phyloP scores from a whole-genome alignment of 1,140 invertebrate species.

The Psix sp. region DNA sequence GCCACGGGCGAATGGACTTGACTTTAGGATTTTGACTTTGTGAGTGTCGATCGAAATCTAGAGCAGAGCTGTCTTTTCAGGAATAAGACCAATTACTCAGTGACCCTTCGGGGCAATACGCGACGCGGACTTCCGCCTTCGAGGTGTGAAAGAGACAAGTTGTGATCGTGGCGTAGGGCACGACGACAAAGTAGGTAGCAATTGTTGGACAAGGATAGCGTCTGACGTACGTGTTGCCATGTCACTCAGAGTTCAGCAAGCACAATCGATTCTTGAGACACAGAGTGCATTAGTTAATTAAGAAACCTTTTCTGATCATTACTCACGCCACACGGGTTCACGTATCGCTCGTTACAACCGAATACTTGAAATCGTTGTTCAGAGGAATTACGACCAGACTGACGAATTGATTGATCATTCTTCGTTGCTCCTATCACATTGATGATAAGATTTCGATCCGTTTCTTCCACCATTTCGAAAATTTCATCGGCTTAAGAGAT shows the following conservation, averaged over 20 bases:
- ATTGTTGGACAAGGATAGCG: conserved; percentile 37
- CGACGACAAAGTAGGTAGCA: conserved; percentile 34
- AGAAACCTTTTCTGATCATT: conserved; percentile 63
- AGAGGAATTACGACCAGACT: conserved; percentile 9
- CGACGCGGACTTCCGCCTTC: conserved; percentile 59
- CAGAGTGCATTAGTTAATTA: conserved; percentile 70
- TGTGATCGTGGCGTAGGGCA: conserved; percentile 59
- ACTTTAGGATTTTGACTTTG: conserved; percentile 64
- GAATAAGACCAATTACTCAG: conserved; percentile 76
- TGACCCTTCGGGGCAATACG: conserved; percentile 71
- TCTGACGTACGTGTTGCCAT: conserved; percentile 39
- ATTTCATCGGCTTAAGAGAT: background rate
- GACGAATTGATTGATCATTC: conserved; percentile 35
- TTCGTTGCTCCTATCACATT: conserved; percentile 9
- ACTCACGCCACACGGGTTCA: conserved; percentile 24
- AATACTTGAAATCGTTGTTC: conserved; percentile 37
- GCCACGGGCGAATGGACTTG: conserved; percentile 60
- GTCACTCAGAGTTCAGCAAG: conserved; percentile 46
- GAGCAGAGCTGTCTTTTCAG: conserved; percentile 70
- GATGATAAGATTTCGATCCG: conserved; percentile 17
- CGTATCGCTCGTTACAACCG: conserved; percentile 22
- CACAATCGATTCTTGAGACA: conserved; percentile 45
- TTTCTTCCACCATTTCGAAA: background rate
- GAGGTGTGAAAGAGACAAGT: conserved; percentile 63
- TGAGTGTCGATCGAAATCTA: conserved; percentile 64